Evolutionary conservation across 2,113 vertebrate genomes (phyloP), one percentile per base, ranked within the genome.

Genomic region (Albula glossodonta): DNA sequence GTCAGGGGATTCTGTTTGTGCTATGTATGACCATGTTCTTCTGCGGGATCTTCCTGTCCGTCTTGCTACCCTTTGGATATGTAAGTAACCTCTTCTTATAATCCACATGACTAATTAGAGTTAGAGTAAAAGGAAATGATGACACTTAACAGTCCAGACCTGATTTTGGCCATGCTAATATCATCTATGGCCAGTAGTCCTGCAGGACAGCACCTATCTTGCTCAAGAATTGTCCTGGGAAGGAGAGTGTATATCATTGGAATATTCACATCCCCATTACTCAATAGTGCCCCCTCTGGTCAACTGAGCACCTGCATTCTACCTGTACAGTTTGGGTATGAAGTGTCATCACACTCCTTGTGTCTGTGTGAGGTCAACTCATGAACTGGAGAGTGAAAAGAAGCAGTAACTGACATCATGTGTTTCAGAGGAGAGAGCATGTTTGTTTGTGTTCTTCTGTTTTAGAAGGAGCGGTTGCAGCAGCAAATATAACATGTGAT

Each of bases 21-120:
- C 93, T 98, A 90, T 95, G 96, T 89, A 96, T 96, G 95, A 97
- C 96, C 0, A 94, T 98, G 87, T 94, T 97, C 85, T 93, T 97
- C 84, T 97, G 96, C 8, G 97, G 97, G 77, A 83, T 98, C 85
- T 91, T 97, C 88, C 88, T 98, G 84, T 93, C 95, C 11, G 31
- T 98, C 56, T 92, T 96, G 52, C 93, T 98, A 53, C 97, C 97
- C 60, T 97, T 96, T 90, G 93, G 95, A 91, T 97, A 97, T 0
- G 98, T 98, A 92, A 97, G 97, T 96, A 78, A 0, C 19, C 70
- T 50, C 31, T 25, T 8, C 48, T 51, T 31, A 74, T 6, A 5
- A 19, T 19, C 60, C 60, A 41, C 31, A 1, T 66, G 15, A 66
- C 19, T 66, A 22, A 66, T 3, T 66, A 66, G 15, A 66, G 17